Conservation (phyloP, 2,888 invertebrate genomes). For the Mactromeris polynyma region DNA sequence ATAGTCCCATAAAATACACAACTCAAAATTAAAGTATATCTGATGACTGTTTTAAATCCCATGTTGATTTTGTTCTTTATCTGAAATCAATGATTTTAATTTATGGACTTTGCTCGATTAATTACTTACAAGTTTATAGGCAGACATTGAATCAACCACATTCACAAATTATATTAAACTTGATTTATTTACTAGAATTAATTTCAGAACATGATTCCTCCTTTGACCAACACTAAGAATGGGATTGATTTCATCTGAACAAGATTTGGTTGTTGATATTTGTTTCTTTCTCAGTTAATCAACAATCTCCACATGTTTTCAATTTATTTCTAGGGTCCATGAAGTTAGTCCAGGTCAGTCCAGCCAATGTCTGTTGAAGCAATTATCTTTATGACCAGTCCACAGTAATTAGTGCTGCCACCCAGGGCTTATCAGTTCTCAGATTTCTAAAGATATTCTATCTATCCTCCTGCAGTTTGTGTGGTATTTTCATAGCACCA, state of each 20-base stretch:
- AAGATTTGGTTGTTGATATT: not conserved
- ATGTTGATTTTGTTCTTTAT: not conserved
- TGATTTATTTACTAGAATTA: not conserved
- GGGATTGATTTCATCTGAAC: not conserved
- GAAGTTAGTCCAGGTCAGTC: not conserved
- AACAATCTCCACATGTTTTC: not conserved
- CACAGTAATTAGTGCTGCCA: not conserved
- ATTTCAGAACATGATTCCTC: not conserved
- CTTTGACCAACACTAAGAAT: not conserved
- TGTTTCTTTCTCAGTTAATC: not conserved
- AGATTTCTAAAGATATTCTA: not conserved
- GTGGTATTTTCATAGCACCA: constrained; percentile 7
- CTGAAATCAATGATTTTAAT: not conserved
- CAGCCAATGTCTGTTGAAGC: not conserved
- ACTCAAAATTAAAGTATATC: not conserved
- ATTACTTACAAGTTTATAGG: not conserved
- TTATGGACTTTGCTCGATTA: not conserved
- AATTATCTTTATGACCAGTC: constrained; percentile 3
- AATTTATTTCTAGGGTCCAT: not conserved
- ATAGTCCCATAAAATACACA: constrained; percentile 13
- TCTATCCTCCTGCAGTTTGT: not conserved
- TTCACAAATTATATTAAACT: not conserved
- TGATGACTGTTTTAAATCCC: constrained; percentile 1
- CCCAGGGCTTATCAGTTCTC: not conserved
- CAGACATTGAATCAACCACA: not conserved